Conservation (phyloP, 2,113 vertebrate genomes). For the Acrocephalus kingi region DNA sequence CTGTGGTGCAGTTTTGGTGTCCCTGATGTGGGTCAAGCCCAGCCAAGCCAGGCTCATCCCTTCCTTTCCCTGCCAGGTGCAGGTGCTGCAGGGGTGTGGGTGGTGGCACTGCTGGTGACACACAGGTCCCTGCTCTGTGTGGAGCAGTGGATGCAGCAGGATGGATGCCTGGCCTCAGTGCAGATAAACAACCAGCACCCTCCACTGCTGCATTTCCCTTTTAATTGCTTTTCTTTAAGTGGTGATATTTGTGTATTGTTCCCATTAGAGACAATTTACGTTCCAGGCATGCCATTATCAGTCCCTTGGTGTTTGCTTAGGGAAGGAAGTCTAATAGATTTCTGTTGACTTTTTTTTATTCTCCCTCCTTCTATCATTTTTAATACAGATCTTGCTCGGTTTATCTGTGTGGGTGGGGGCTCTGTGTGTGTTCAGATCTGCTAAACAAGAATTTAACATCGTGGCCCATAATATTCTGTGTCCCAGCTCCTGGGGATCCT, state of each 20-base stretch:
- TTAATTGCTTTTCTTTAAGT: slow-evolving; percentile 68
- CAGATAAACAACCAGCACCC: not conserved
- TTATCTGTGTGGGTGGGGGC: not conserved
- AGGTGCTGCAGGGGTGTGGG: not conserved
- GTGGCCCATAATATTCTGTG: not conserved
- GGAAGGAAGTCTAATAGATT: slow-evolving; percentile 63
- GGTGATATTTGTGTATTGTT: slow-evolving; percentile 57
- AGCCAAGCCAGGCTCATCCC: not conserved
- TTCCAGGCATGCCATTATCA: slow-evolving; percentile 45
- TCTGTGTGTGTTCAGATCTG: not conserved
- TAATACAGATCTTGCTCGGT: not conserved
- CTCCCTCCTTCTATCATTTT: slow-evolving; percentile 43
- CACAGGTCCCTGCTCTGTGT: not conserved
- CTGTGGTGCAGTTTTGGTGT: not conserved
- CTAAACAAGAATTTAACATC: not conserved
- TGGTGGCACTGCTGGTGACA: not conserved
- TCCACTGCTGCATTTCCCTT: slow-evolving; percentile 3
- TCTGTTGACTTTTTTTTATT: slow-evolving; percentile 36
- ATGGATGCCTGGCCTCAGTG: not conserved
- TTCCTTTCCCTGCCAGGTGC: fast-evolving
- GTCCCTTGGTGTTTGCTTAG: slow-evolving; percentile 67
- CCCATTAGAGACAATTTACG: slow-evolving; percentile 64
- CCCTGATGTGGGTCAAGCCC: fast-evolving
- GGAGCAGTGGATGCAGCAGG: not conserved
- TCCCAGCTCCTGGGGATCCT: not conserved